Evolutionary conservation across 2,888 invertebrate genomes (phyloP), one percentile per base, ranked within the genome.

Genomic region (Ligdia adustata): DNA sequence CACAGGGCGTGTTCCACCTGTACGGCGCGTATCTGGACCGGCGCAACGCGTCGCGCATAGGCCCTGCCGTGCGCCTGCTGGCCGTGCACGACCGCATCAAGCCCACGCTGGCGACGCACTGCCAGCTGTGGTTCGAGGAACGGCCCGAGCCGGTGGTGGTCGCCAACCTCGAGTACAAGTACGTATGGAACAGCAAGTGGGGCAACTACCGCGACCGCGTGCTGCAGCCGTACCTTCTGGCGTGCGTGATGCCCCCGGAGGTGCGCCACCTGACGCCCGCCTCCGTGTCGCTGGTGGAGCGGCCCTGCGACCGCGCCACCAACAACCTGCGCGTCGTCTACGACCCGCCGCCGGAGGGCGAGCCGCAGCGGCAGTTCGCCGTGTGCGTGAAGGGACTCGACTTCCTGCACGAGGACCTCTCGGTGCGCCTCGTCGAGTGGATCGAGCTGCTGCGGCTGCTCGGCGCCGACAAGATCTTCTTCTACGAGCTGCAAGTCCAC

Each of bases 311-410:
- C 75, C 95, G 94, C 56, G 94, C 97, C 12, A 95, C 95, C 26
- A 98, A 96, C 71, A 96, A 96, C 78, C 81, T 98, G 51, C 90
- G 95, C 45, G 96, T 97, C 1, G 95, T 96, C 64, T 95, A 95
- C 83, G 94, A 96, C 73, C 92, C 93, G 47, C 96, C 96, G 12
- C 18, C 58, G 22, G 68, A 70, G 28, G 72, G 71, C 18, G 90
- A 86, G 2, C 83, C 87, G 42, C 94, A 94, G 67, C 94, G 95
- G 65, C 94, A 95, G 14, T 97, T 98, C 75, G 97, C 97, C 1
- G 97, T 98, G 1, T 98, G 98, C 79, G 97, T 98, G 12, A 98
- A 98, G 79, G 98, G 98, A 0, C 89, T 99, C 41, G 98, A 98
- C 81, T 98, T 98, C 72, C 91, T 96, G 1, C 96, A 97, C 82